Evolutionary conservation across 2,888 invertebrate species (phyloP), one percentile per base, ranked within the genome.

Genomic region (Mesorhabditis spiculigera): DNA sequence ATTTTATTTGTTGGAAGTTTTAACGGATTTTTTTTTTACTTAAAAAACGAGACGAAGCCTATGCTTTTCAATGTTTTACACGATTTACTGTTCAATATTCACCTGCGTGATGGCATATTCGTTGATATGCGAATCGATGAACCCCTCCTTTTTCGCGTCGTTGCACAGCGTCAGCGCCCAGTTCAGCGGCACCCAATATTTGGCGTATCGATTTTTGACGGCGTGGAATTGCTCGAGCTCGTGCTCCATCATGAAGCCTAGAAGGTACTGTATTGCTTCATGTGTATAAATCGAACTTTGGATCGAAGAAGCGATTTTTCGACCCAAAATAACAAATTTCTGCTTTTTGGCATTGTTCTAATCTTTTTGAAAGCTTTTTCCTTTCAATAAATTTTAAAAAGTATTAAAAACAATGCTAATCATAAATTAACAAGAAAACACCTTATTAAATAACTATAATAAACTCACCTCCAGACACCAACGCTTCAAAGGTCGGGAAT

Each of bases 181-280:
- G 67, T 82, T 81, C 68, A 80, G 76, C 1, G 81, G 81, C 5
- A 82, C 70, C 82, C 82, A 82, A 68, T 82, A 83, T 66, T 81
- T 81, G 28, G 78, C 75, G 67, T 79, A 82, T 58, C 63, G 70
- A 43, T 68, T 73, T 13, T 69, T 67, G 4, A 73, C 70, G 41
- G 69, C 72, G 42, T 81, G 80, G 64, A 80, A 73, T 63, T 76
- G 58, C 62, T 77, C 68, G 41, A 67, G 69, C 70, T 80, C 80
- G 63, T 81, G 74, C 28, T 68, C 67, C 71, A 74, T 65, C 71
- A 79, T 68, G 65, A 77, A 77, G 5, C 76, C 74, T 75, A 66
- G n/a, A 66, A 45, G 41, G 2, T 28, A 28, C 8, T n/a, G n/a
- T n/a, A n/a, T n/a, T n/a, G n/a, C n/a, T n/a, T n/a, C n/a, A n/a